Base-by-base conservation (phyloP, 2,888 invertebrate species). In the Atethmia centrago region DNA sequence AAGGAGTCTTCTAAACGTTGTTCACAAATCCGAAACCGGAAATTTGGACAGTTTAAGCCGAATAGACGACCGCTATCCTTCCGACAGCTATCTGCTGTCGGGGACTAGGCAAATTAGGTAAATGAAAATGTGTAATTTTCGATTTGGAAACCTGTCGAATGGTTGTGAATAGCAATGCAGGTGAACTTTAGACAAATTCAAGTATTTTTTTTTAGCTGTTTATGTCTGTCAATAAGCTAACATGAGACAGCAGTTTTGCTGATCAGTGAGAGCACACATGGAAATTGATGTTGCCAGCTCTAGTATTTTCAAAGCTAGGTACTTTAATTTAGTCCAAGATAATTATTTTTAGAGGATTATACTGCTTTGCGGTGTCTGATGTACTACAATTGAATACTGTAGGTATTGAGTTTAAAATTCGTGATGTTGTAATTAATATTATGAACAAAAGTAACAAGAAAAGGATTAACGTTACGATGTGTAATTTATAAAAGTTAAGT, bases 391-490 rank as follows among this genome's bases (percentile, higher is more conserved):
- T 12, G 28, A n/a, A 51, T 68, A 69, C 0, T 45, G 28, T 4
- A 21, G 28, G 2, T 21, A 47, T 14, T 14, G 4, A 45, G 8
- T 31, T 25, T 25, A n/a, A 42, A 42, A 31, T 16, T 28, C 45
- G 36, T 59, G 14, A 5, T 59, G 47, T 40, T 47, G 58, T 36
- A 31, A 73, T 45, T 5, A 12, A 31, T 51, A 51, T 74, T 74
- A 80, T 47, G 7, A 58, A 14, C 0, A 73, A 72, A 47, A 31
- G n/a, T 36, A 79, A 59, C 31, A 40, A 36, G 51, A 55, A 61
- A 55, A 42, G 25, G 40, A 59, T 63, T 63, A 36, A 14, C n/a
- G 25, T 66, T 56, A 53, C 16, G 61, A 67, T 53, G 45, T 51
- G 14, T 53, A 77, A 25, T 75, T 45, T 63, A 53, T 40, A 62